Evolutionary conservation across 2,888 invertebrate species (phyloP).

Genomic region (Ptilodon capucinus): DNA sequence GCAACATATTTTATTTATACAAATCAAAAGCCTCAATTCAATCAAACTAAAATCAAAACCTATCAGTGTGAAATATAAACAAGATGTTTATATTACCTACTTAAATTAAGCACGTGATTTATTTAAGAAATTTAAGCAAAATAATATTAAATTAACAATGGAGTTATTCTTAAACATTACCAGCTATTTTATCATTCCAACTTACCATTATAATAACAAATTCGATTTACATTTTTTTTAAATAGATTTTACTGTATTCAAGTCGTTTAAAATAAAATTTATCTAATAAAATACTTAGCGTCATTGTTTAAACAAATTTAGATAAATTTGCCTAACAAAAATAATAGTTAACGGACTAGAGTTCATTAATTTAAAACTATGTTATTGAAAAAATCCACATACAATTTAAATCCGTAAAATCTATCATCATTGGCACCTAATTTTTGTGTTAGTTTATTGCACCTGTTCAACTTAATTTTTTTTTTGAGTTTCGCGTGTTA

Average conservation of each 20-base stretch:
- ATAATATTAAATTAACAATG: too few species aligned
- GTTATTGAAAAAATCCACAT: constrained; percentile 15
- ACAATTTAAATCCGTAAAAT: constrained; percentile 9
- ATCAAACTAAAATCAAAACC: constrained; percentile 14
- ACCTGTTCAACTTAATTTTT: constrained; percentile 11
- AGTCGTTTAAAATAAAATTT: background rate
- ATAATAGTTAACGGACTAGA: constrained; percentile 36
- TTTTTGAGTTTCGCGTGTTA: background rate
- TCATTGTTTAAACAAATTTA: background rate
- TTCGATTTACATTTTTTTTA: constrained; percentile 7
- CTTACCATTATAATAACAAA: constrained; percentile 5
- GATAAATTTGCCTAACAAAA: constrained; percentile 10
- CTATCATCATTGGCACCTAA: constrained; percentile 30
- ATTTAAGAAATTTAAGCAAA: background rate
- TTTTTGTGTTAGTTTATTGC: constrained; percentile 30
- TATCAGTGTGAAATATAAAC: too few species aligned
- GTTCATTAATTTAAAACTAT: constrained; percentile 20
- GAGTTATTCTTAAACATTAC: too few species aligned
- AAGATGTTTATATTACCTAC: too few species aligned
- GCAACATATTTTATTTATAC: constrained; percentile 29
- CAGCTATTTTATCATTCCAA: background rate
- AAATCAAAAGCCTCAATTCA: constrained; percentile 26
- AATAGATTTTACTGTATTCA: constrained; percentile 9
- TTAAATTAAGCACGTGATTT: background rate
- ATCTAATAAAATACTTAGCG: background rate